Percentiles rank a stretch among this genome's conserved stretches.
These are phyloP conservation scores for Daktulosphaira vitifoliae DNA, from an alignment of 1,140 invertebrate species.

Conservation along the genomic window DNA sequence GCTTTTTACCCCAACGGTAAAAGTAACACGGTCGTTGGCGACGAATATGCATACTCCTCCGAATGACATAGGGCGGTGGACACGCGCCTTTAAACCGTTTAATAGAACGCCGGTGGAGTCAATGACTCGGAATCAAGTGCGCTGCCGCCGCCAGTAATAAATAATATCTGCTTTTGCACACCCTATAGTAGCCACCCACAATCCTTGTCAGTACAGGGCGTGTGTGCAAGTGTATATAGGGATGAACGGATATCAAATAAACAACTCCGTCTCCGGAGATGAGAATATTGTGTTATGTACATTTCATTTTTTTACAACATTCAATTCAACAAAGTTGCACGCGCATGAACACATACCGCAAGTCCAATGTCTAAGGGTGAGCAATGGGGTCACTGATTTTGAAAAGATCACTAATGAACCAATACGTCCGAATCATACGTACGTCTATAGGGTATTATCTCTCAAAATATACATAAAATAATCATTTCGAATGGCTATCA, in stretches of 20 bases:
- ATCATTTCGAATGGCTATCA: too few relatives aligned
- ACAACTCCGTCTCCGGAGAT: conserved; percentile 2
- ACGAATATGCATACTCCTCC: not conserved
- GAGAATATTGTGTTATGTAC: too few relatives aligned
- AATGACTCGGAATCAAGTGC: conserved; percentile 33
- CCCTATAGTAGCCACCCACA: too few relatives aligned
- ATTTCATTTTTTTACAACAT: too few relatives aligned
- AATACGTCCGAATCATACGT: too few relatives aligned
- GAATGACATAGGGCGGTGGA: conserved; percentile 15
- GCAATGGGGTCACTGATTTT: conserved; percentile 13
- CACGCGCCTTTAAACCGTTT: conserved; percentile 33
- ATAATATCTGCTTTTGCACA: conserved; percentile 3
- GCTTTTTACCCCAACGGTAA: not conserved
- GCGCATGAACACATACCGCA: not conserved
- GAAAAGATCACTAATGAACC: conserved; percentile 24
- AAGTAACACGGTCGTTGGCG: too few relatives aligned
- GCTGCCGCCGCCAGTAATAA: conserved; percentile 10
- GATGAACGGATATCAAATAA: not conserved
- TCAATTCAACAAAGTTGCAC: not conserved
- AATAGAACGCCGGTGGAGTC: conserved; percentile 29
- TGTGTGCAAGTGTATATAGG: not conserved
- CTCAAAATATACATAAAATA: too few relatives aligned
- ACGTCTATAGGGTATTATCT: too few relatives aligned
- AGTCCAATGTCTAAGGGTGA: not conserved
- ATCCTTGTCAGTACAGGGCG: too few relatives aligned